These are phyloP conservation scores for Austrofundulus limnaeus DNA, from an alignment of 2,113 vertebrate genomes.

Conservation along the genomic window DNA sequence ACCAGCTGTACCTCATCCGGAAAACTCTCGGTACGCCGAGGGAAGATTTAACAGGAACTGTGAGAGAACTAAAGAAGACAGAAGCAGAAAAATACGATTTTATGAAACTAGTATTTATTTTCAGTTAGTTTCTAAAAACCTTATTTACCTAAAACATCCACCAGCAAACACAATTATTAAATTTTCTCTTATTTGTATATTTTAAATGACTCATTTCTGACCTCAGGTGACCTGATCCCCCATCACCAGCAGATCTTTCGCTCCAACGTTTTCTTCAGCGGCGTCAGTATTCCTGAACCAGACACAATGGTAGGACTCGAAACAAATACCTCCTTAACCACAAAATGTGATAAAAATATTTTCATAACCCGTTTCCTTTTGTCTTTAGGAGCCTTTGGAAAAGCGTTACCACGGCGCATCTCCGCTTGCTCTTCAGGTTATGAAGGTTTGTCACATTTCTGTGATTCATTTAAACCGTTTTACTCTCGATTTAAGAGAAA, in stretches of 20 bases:
- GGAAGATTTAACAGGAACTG: background rate
- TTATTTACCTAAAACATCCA: too few species aligned
- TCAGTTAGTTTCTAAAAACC: too few species aligned
- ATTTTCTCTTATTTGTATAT: too few species aligned
- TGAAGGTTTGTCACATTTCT: slow-evolving; percentile 70
- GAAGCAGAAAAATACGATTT: too few species aligned
- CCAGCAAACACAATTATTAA: too few species aligned
- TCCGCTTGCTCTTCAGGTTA: slow-evolving; percentile 70
- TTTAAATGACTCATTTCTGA: slow-evolving; percentile 7
- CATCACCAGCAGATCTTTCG: slow-evolving; percentile 82
- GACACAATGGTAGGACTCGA: slow-evolving; percentile 72
- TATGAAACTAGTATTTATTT: too few species aligned
- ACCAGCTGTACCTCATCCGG: slow-evolving; percentile 93
- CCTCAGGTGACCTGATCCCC: slow-evolving; percentile 81
- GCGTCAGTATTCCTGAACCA: slow-evolving; percentile 82
- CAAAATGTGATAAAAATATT: background rate
- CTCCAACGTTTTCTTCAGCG: slow-evolving; percentile 82
- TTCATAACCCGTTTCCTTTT: background rate
- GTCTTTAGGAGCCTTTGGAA: slow-evolving; percentile 78
- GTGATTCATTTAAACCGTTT: background rate
- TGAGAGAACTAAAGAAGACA: too few species aligned
- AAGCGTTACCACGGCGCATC: slow-evolving; percentile 72
- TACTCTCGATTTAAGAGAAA: too few species aligned
- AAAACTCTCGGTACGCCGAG: slow-evolving; percentile 85
- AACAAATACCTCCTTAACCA: background rate